These are phyloP conservation scores for Epistrophe grossulariae DNA, from an alignment of 2,888 invertebrate genomes.

Conservation along the genomic window DNA sequence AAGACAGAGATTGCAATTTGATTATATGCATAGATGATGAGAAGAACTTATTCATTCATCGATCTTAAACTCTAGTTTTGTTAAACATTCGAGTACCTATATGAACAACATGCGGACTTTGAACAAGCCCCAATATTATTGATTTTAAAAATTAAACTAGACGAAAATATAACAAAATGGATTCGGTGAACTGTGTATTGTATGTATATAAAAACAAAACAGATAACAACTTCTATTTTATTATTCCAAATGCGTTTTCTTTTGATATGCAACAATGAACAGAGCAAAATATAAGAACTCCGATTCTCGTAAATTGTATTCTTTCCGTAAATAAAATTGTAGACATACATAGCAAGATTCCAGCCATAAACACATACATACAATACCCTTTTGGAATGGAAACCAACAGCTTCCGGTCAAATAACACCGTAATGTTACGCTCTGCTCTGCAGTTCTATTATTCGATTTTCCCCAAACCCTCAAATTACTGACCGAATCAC, in stretches of 20 bases:
- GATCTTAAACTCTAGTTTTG: too few relatives aligned
- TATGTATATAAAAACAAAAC: too few relatives aligned
- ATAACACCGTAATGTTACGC: background rate
- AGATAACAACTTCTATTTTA: too few relatives aligned
- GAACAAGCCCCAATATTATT: too few relatives aligned
- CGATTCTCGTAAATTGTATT: background rate
- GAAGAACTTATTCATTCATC: too few relatives aligned
- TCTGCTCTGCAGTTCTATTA: background rate
- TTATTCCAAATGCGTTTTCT: background rate
- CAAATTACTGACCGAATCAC: slow-evolving; percentile 9
- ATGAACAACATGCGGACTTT: too few relatives aligned
- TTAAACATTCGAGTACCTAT: too few relatives aligned
- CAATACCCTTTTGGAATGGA: background rate
- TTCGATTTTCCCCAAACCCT: background rate
- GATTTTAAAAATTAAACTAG: too few relatives aligned
- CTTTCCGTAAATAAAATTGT: background rate
- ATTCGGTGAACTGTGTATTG: too few relatives aligned
- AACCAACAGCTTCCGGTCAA: background rate
- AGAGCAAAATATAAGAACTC: background rate
- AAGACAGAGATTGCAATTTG: too few relatives aligned
- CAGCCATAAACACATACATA: background rate
- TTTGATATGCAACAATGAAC: background rate
- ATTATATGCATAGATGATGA: too few relatives aligned
- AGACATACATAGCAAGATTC: background rate
- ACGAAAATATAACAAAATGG: too few relatives aligned